Percentiles rank a stretch among this genome's conserved stretches.
phyloP scores from a whole-genome alignment of 2,797 vertebrate species.

The Pangasius djambal region DNA sequence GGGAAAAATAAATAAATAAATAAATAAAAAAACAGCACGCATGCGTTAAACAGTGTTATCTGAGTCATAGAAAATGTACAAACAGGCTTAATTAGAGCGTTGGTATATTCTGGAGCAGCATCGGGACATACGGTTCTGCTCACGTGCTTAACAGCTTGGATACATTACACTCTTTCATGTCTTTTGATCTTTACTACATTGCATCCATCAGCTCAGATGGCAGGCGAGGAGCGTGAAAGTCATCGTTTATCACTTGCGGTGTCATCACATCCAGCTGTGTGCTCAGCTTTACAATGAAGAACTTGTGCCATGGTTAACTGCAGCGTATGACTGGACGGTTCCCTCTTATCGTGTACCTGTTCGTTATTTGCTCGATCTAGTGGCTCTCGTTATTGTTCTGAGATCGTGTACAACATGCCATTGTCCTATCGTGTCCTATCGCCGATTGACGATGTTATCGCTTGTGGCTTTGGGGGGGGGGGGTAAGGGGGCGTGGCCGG shows the following conservation, averaged over 20 bases:
- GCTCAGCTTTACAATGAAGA: not conserved
- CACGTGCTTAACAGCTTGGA: conserved; percentile 42
- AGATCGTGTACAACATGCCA: not conserved
- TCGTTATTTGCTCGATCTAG: not conserved
- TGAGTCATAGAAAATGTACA: conserved; percentile 61
- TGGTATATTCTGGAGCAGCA: too few species aligned
- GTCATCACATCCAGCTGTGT: conserved; percentile 9
- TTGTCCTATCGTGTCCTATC: not conserved
- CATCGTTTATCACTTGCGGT: conserved; percentile 14
- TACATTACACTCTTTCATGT: conserved; percentile 6
- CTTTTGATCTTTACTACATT: conserved; percentile 39
- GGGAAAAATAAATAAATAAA: too few species aligned
- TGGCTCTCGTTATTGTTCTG: not conserved
- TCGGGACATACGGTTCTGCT: conserved; percentile 28
- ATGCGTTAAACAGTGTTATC: conserved; percentile 28
- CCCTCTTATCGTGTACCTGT: not conserved
- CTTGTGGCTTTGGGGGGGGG: not conserved
- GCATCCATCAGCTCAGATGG: conserved; percentile 24
- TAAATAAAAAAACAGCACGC: not conserved
- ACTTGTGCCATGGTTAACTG: not conserved
- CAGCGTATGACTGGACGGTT: not conserved
- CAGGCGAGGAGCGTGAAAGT: conserved; percentile 20
- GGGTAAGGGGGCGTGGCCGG: not conserved
- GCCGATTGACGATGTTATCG: not conserved
- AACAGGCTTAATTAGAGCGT: conserved; percentile 33